Conservation (phyloP, 1,140 invertebrate genomes). For the Scaptomyza montana region DNA sequence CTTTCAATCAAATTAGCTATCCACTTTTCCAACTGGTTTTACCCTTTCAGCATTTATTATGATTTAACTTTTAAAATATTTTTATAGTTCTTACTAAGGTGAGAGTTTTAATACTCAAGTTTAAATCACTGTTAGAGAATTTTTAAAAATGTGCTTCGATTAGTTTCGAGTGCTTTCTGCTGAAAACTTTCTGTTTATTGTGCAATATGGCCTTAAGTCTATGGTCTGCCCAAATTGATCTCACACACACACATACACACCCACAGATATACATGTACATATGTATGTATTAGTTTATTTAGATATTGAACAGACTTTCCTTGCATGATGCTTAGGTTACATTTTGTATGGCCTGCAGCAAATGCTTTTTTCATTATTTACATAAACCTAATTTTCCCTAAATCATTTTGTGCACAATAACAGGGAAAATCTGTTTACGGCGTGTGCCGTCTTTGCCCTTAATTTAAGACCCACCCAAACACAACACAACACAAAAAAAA, state of each 20-base stretch:
- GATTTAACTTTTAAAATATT: neutral
- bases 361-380: conserved; percentile 74
- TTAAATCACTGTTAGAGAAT: neutral
- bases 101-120: too few species aligned
- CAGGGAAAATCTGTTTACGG: conserved; percentile 78
- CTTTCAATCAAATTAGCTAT: too few species aligned
- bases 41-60: neutral
- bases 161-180: neutral
- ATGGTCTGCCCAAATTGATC: conserved; percentile 64
- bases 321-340: conserved; percentile 17
- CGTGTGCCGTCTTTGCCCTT: conserved; percentile 45
- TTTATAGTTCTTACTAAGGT: too few species aligned
- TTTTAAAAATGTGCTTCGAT: neutral
- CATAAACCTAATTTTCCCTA: conserved; percentile 83
- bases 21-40: neutral
- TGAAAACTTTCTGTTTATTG: conserved; percentile 35
- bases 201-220: conserved; percentile 52
- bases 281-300: neutral
- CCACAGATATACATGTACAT: too few species aligned
- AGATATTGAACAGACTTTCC: neutral
- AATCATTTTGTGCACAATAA: conserved; percentile 82
- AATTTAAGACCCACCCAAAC: conserved; percentile 27
- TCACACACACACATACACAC: conserved; percentile 8
- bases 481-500: conserved; percentile 17
- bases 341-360: conserved; percentile 61